Evolutionary conservation across 1,140 invertebrate species (phyloP).

Genomic region (Drosophila nigromelanica): DNA sequence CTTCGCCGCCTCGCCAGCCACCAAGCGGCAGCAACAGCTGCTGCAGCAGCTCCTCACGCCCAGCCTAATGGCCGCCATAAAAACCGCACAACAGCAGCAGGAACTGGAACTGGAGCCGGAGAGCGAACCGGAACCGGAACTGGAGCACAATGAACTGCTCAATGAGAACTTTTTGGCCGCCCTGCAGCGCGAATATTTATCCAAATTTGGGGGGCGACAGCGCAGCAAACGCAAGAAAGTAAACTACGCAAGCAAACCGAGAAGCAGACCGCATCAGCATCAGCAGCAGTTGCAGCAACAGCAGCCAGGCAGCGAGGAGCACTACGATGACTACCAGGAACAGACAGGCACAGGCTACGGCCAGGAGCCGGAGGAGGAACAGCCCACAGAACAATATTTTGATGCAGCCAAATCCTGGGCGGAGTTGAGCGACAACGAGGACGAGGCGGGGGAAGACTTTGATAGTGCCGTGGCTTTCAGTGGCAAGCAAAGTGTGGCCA

Average conservation of each 20-base stretch:
- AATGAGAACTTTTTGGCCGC: constrained; percentile 70
- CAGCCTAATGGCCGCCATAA: constrained; percentile 44
- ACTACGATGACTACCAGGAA: constrained; percentile 52
- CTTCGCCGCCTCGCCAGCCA: constrained; percentile 13
- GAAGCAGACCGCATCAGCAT: constrained; percentile 9
- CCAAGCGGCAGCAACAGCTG: constrained; percentile 36
- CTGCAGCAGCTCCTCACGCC: constrained; percentile 65
- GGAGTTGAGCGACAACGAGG: constrained; percentile 25
- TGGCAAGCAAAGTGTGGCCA: constrained; percentile 56
- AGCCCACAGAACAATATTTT: not conserved
- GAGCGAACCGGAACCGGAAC: constrained; percentile 10
- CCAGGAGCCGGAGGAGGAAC: constrained; percentile 42
- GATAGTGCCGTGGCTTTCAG: constrained; percentile 65
- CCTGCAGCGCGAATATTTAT: constrained; percentile 61
- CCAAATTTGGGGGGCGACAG: constrained; percentile 44
- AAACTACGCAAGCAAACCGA: not conserved
- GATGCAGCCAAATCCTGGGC: constrained; percentile 19
- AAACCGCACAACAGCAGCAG: constrained; percentile 21
- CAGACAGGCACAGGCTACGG: not conserved
- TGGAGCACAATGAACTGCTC: constrained; percentile 58
- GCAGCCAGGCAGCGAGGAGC: constrained; percentile 25
- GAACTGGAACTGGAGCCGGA: constrained; percentile 1
- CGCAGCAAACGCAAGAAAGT: constrained; percentile 62
- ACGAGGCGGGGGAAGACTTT: constrained; percentile 29
- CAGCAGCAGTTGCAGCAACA: constrained; percentile 19